Evolutionary conservation across 2,113 vertebrate genomes (phyloP), one percentile per base, ranked within the genome.

Genomic region (Cinclus cinclus): DNA sequence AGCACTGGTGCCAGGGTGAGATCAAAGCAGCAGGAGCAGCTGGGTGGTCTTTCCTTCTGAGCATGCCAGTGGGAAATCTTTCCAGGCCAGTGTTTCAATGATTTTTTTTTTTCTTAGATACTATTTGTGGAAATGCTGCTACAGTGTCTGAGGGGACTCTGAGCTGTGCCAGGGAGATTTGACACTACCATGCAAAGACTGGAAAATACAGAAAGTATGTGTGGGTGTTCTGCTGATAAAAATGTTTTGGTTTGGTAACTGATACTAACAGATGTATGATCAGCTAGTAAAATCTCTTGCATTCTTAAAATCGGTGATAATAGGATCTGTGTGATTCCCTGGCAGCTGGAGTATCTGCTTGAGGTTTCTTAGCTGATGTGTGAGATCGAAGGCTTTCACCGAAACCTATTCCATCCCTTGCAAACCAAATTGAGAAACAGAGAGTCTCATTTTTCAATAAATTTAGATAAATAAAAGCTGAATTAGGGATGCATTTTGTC

Each of bases 201-300:
- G 39, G 13, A 30, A 83, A 62, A 75, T 46, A n/a, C 17, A 68
- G 39, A 44, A 60, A 69, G 6, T 13, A 9, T 52, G 18, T 21
- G 7, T 87, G 59, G 19, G 9, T 59, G 27, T 73, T 79, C 53
- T 44, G 15, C 37, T 52, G 46, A 70, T 82, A n/a, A 73, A 73
- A 87, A 75, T 69, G 11, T 79, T 97, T 90, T 92, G 30, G 13
- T 91, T 96, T 93, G 41, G 30, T 93, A 87, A 79, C 37, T 89
- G 75, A 24, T 87, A 49, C 15, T 79, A 41, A 42, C 15, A 90
- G 31, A 52, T 92, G 64, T 85, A 49, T 88, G 69, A 75, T 82
- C 46, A 95, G 59, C 58, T 92, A 33, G 75, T 89, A 87, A 95
- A 83, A 75, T 71, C 44, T 85, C 52, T 89, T 65, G 11, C 30